These are phyloP conservation scores for Eubasilissa splendida DNA, from an alignment of 2,888 invertebrate genomes.

Conservation along the genomic window DNA sequence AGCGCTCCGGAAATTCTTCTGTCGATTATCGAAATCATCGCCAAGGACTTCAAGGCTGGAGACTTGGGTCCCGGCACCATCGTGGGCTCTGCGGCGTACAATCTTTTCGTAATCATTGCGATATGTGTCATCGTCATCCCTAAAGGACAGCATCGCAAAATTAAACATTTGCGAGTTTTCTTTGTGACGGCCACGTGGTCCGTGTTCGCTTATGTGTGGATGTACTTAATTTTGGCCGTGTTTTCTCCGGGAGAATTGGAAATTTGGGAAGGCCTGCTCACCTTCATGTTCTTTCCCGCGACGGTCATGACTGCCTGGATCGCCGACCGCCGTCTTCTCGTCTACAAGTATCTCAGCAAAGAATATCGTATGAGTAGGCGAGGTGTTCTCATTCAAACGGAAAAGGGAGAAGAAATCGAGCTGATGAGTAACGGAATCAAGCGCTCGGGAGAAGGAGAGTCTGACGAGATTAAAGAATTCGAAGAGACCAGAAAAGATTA, in stretches of 20 bases:
- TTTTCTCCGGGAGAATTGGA: constrained; percentile 91
- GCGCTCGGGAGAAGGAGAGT: constrained; percentile 74
- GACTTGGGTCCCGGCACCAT: constrained; percentile 98
- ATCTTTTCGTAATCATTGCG: constrained; percentile 97
- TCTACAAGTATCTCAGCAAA: constrained; percentile 91
- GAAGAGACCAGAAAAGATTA: constrained; percentile 96
- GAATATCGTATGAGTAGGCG: constrained; percentile 92
- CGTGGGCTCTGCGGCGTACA: constrained; percentile 99
- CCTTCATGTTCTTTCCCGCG: constrained; percentile 96
- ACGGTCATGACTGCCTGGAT: constrained; percentile 97
- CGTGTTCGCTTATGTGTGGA: constrained; percentile 98
- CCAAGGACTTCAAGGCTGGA: constrained; percentile 95
- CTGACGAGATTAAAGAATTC: constrained; percentile 84
- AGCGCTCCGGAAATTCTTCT: constrained; percentile 98
- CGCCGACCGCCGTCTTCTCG: constrained; percentile 89
- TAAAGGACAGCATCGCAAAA: constrained; percentile 90
- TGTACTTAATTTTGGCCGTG: constrained; percentile 93
- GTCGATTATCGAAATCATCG: constrained; percentile 98
- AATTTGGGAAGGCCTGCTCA: constrained; percentile 98
- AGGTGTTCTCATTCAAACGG: constrained; percentile 91
- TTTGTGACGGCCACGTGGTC: constrained; percentile 99
- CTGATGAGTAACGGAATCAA: constrained; percentile 73
- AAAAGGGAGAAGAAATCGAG: constrained; percentile 82
- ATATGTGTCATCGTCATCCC: constrained; percentile 95
- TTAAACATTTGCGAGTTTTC: constrained; percentile 97